Evolutionary conservation across 2,888 invertebrate genomes (phyloP), one percentile per base, ranked within the genome.

Genomic region (Serrognathus titanus): DNA sequence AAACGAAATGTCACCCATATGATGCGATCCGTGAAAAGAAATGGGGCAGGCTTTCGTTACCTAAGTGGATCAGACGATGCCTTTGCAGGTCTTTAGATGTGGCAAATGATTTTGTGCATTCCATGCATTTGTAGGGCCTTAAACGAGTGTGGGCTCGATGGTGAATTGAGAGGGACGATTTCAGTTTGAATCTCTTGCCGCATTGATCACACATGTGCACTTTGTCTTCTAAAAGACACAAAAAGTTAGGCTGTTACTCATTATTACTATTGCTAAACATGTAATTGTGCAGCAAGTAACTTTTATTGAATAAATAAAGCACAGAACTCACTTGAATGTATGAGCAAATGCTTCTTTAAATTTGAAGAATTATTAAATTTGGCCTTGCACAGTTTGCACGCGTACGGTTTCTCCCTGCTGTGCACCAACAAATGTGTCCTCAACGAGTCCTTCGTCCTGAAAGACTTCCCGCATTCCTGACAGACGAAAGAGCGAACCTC

Each of bases 81-180:
- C 92, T 78, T 47, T 84, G 79, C 69, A 90, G 80, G 70, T 89
- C 88, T 70, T 87, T 86, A 48, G 81, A 78, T 69, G 87, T 85
- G 61, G 83, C 82, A 77, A 90, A 91, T 13, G 83, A 77, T 70
- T 86, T 86, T 12, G 80, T 77, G 65, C 92, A 92, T 55, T 82
- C 79, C 65, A 81, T 76, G 71, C 92, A 92, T 64, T 79, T 77
- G 74, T 83, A 83, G 1, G 81, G 79, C 40, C 82, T 80, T 3
- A 79, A 77, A 59, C 78, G 76, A 3, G 76, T 72, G 66, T 87
- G 87, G 3, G 81, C 76, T 47, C 77, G 72, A 41, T 79, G 70
- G 67, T 88, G 87, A 35, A 81, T 73, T 43, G 81, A 82, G 24
- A 87, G 72, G 16, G 85, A 81, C 66, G 83, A 82, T 65, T 81